Evolutionary conservation across 2,113 vertebrate genomes (phyloP), one percentile per base, ranked within the genome.

Genomic region (Sakesphorus luctuosus): DNA sequence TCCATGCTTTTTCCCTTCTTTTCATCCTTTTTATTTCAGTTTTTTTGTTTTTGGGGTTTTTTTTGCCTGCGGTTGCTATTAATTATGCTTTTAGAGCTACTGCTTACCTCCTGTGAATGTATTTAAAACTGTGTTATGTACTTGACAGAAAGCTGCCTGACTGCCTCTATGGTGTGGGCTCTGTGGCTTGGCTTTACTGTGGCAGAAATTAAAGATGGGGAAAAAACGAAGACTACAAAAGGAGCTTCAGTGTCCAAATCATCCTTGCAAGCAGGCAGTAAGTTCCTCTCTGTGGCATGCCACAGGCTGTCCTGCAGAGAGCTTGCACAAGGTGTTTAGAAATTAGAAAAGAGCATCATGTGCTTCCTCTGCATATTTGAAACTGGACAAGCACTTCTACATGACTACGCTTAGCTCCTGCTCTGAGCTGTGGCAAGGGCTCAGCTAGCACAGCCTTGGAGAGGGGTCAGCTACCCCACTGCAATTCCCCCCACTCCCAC

Each of bases 291-390:
- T 13, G 95, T 33, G 86, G 77, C 90, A 49, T 21, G 85, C 95
- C 84, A 0, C 97, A 97, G 85, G 95, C 87, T 96, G 90, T 95
- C 96, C 84, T 52, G 26, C 86, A 89, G 38, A 92, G 83, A 76
- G 62, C 75, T 98, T 97, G 94, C 96, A 92, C 84, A 97, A 97
- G 83, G 44, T 13, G 2, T 77, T 88, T 90, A 94, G 90, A 87
- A 96, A 94, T 97, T 84, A 95, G 80, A 97, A 97, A 95, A 95
- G 4, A 89, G 55, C 80, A 82, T 52, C 10, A 5, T 85, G 93
- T 88, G n/a, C 61, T 92, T 89, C 67, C 59, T 88, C 82, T 55
- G 72, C 79, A 84, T 75, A 75, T 71, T 69, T 75, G 94, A 92
- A 96, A 94, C 73, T 36, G 44, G 72, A 56, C 35, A 71, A 47